Evolutionary conservation across 2,113 vertebrate species (phyloP).

Genomic region (Tragulus kanchil): DNA sequence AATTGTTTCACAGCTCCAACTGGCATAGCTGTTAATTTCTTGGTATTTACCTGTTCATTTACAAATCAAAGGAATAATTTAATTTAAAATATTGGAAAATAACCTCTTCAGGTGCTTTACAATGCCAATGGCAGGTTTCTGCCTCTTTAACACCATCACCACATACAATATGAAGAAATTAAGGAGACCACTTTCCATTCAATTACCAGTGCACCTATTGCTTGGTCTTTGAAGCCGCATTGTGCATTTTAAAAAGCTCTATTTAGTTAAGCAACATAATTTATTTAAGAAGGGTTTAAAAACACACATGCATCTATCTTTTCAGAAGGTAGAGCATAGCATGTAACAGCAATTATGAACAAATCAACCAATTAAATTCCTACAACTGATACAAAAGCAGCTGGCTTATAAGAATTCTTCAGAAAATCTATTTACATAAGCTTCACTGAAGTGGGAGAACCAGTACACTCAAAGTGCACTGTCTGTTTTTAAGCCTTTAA

Average conservation of each 20-base stretch:
- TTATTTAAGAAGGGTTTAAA: constrained; percentile 55
- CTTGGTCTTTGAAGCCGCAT: constrained; percentile 10
- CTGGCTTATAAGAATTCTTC: background rate
- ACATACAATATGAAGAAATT: constrained; percentile 48
- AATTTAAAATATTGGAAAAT: constrained; percentile 20
- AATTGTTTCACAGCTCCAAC: background rate
- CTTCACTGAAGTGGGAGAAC: background rate
- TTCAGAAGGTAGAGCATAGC: background rate
- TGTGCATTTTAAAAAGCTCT: constrained; percentile 51
- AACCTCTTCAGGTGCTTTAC: background rate
- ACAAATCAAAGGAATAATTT: constrained; percentile 50
- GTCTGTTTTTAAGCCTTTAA: constrained; percentile 11
- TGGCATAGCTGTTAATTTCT: background rate
- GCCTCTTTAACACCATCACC: background rate
- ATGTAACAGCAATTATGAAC: constrained; percentile 27
- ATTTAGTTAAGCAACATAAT: constrained; percentile 58
- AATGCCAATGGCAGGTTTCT: background rate
- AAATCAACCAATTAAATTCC: constrained; percentile 51
- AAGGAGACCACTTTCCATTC: constrained; percentile 21
- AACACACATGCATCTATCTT: constrained; percentile 33
- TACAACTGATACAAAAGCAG: background rate
- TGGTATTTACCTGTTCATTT: background rate
- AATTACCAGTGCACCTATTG: constrained; percentile 44
- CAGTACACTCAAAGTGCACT: background rate
- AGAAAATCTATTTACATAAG: background rate